Evolutionary conservation across 2,113 vertebrate species (phyloP).

Genomic region (Mormyrus lacerda): DNA sequence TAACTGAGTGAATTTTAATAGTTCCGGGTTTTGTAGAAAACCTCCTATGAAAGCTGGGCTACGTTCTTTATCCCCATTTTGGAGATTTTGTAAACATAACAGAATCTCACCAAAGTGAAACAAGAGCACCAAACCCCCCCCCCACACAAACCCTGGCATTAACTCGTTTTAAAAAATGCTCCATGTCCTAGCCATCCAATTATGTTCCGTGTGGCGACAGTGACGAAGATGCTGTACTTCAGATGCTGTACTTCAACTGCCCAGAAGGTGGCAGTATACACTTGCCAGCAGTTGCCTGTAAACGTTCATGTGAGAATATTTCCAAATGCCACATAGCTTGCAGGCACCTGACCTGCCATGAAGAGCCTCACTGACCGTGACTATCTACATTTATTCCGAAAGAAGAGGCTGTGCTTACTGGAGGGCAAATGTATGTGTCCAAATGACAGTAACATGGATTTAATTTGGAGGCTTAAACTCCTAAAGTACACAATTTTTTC

Average conservation of each 20-base stretch:
- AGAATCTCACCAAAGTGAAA: neutral
- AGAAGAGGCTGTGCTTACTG: neutral
- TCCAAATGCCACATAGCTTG: neutral
- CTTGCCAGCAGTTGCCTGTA: neutral
- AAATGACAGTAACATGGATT: neutral
- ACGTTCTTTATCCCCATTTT: neutral
- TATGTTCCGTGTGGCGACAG: neutral
- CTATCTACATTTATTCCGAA: neutral
- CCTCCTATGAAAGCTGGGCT: neutral
- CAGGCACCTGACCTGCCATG: neutral
- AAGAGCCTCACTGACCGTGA: neutral
- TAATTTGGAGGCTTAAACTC: neutral
- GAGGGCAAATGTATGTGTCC: neutral
- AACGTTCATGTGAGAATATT: neutral
- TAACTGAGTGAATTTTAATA: neutral
- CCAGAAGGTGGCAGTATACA: neutral
- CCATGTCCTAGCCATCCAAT: neutral
- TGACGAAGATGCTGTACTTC: neutral
- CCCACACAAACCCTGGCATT: neutral
- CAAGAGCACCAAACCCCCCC: neutral
- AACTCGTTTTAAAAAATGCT: neutral
- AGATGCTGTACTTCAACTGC: neutral
- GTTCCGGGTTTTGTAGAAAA: neutral
- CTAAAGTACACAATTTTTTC: neutral
- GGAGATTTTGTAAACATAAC: neutral